A percentile compares a stretch with the other conserved stretches of the same genome.
Evolutionary conservation across 2,888 invertebrate species (phyloP).

Genomic region (Thymelicus acteon): DNA sequence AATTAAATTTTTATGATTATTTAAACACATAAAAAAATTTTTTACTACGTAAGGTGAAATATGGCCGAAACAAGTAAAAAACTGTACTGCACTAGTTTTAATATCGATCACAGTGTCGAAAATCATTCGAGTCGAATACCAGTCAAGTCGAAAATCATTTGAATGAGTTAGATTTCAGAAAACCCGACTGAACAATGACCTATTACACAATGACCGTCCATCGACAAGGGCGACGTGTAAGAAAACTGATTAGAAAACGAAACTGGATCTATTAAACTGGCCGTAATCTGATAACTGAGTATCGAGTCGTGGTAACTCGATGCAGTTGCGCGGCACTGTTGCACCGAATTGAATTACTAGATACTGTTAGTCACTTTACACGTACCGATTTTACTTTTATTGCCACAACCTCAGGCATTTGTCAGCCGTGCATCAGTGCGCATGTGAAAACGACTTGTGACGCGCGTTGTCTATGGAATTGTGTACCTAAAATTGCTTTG

Average conservation of each 20-base stretch:
- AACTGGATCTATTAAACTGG: conserved; percentile 46
- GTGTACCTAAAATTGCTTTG: background rate
- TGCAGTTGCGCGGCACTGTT: conserved; percentile 41
- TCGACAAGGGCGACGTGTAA: conserved; percentile 9
- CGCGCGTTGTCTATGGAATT: background rate
- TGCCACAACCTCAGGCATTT: conserved; percentile 31
- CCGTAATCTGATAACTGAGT: conserved; percentile 53
- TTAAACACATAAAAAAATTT: too few species aligned
- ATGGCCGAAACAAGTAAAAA: too few species aligned
- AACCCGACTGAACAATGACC: background rate
- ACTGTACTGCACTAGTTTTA: too few species aligned
- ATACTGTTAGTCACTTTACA: conserved; percentile 45
- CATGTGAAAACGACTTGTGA: conserved; percentile 33
- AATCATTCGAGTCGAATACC: background rate
- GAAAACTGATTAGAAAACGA: conserved; percentile 60
- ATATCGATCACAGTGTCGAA: too few species aligned
- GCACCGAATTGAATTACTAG: conserved; percentile 48
- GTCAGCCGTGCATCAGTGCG: conserved; percentile 29
- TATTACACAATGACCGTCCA: background rate
- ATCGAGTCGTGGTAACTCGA: conserved; percentile 58
- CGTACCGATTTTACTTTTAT: conserved; percentile 36
- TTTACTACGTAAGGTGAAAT: too few species aligned
- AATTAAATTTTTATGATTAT: too few species aligned
- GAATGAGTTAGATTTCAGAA: background rate
- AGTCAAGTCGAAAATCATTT: background rate